Conservation (phyloP, 1,140 invertebrate genomes). For the Diorhabda elongata region DNA sequence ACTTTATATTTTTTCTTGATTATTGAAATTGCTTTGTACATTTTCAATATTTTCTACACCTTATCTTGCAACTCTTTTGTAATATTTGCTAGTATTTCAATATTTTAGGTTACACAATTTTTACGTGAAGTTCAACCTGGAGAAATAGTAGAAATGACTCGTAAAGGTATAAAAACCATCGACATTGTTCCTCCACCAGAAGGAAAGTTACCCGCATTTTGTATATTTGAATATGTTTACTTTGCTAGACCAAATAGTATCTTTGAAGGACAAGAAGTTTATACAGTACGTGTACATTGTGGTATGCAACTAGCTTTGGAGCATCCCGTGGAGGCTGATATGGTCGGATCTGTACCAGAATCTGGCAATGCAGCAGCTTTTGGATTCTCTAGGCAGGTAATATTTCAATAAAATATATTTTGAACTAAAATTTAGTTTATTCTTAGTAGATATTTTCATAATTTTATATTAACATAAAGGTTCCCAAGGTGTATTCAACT, state of each 20-base stretch:
- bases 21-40: too few species aligned
- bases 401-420: background rate
- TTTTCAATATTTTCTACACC: too few species aligned
- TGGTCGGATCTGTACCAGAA: conserved; percentile 95
- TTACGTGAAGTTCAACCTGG: conserved; percentile 84
- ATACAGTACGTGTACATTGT: conserved; percentile 89
- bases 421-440: too few species aligned
- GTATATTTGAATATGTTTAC: conserved; percentile 99
- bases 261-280: conserved; percentile 93
- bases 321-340: conserved; percentile 83
- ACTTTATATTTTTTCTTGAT: too few species aligned
- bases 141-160: conserved; percentile 90
- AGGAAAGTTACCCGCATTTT: conserved; percentile 77
- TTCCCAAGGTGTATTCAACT: background rate
- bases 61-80: too few species aligned
- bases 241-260: conserved; percentile 92
- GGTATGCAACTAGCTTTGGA: conserved; percentile 86
- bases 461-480: background rate
- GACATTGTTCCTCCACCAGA: conserved; percentile 75
- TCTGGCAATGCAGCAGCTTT: conserved; percentile 93
- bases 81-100: too few species aligned
- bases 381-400: conserved; percentile 81
- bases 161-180: conserved; percentile 77
- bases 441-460: too few species aligned
- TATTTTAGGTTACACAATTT: conserved; percentile 67